Evolutionary conservation across 1,140 invertebrate species (phyloP).

Genomic region (Agrypnia vestita): DNA sequence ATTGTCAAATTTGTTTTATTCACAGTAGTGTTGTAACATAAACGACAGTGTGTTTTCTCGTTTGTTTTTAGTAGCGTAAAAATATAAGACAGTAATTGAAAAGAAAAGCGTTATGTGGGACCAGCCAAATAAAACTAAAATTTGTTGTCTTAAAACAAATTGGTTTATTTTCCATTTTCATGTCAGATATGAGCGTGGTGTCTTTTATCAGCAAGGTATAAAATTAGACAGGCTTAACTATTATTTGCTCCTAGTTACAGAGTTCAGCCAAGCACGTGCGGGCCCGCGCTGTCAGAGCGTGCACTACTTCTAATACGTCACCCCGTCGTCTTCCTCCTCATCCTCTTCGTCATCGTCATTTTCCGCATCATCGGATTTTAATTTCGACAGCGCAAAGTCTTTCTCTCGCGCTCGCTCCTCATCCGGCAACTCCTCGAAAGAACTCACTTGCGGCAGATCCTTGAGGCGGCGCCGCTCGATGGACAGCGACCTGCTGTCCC

Average conservation of each 20-base stretch:
- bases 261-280: background rate
- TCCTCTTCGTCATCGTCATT: constrained; percentile 26
- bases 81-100: no score
- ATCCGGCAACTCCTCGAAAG: constrained; percentile 64
- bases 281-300: background rate
- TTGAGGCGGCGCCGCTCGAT: constrained; percentile 63
- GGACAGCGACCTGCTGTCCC: constrained; percentile 62
- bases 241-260: background rate
- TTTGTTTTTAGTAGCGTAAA: no score
- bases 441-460: constrained; percentile 65
- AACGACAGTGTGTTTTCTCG: no score
- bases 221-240: constrained; percentile 32
- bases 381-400: constrained; percentile 20
- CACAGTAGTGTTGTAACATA: no score
- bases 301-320: constrained; percentile 30
- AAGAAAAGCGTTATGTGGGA: constrained; percentile 14
- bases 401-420: background rate
- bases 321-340: constrained; percentile 50
- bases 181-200: constrained; percentile 7
- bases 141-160: constrained; percentile 60
- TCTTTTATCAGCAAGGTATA: constrained; percentile 31
- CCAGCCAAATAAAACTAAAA: constrained; percentile 44
- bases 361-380: constrained; percentile 30
- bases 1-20: no score
- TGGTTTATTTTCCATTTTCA: constrained; percentile 57